A percentile compares a stretch with the other conserved stretches of the same genome.
Conservation (phyloP, 37 sponge, comb jelly and placozoan genomes). For the Diacarnus erythraeanus region DNA sequence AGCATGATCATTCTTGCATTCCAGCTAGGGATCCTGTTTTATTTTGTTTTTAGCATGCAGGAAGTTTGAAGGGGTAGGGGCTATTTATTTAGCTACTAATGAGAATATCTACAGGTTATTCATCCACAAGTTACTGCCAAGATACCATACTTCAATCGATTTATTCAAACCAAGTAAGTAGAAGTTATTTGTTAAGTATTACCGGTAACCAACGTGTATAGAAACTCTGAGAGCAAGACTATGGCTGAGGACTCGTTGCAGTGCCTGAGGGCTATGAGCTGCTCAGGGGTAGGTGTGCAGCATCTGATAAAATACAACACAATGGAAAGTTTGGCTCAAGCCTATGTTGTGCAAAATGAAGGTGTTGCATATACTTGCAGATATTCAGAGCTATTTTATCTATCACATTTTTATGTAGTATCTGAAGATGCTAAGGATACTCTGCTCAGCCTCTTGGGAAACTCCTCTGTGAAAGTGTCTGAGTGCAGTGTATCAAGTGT, state of each 20-base stretch:
- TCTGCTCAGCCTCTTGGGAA: neutral
- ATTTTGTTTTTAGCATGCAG: too few species aligned
- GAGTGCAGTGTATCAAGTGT: neutral
- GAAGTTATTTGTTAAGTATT: neutral
- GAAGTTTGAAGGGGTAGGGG: neutral
- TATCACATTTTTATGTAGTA: neutral
- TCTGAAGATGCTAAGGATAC: slow-evolving; percentile 13
- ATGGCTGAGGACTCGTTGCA: slow-evolving; percentile 51
- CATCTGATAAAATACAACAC: slow-evolving; percentile 30
- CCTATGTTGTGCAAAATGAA: neutral
- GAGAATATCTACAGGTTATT: slow-evolving; percentile 34
- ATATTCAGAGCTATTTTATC: neutral
- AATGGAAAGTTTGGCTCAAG: slow-evolving; percentile 22
- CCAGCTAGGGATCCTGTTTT: too few species aligned
- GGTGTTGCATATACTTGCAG: neutral
- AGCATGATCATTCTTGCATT: too few species aligned
- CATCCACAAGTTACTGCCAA: slow-evolving; percentile 76
- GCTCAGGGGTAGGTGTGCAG: slow-evolving; percentile 15
- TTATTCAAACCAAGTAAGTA: slow-evolving; percentile 35
- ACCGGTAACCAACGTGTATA: neutral
- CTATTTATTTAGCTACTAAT: too few species aligned
- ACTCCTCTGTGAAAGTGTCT: neutral
- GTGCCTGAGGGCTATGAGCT: slow-evolving; percentile 38
- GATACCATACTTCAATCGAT: slow-evolving; percentile 56
- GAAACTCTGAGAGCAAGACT: neutral